Conservation (phyloP, 2,888 invertebrate genomes). For the Trypoxylon attenuatum region DNA sequence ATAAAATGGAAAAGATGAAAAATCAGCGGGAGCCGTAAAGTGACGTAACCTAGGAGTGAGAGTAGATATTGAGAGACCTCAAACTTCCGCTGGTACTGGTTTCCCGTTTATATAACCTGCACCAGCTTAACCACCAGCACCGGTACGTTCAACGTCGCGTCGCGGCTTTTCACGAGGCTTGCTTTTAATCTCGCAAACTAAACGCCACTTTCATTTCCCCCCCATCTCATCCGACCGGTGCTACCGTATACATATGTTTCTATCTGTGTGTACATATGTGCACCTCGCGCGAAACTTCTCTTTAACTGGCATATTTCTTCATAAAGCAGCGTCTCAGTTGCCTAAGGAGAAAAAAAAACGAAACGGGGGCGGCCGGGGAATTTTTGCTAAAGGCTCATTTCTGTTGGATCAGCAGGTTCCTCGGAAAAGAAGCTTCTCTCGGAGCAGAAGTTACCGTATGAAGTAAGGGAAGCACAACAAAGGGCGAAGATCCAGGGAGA, state of each 20-base stretch:
- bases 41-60: slow-evolving; percentile 47
- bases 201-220: neutral
- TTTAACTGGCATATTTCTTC: too few relatives aligned
- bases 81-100: slow-evolving; percentile 46
- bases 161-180: slow-evolving; percentile 3
- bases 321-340: too few relatives aligned
- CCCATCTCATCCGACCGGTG: neutral
- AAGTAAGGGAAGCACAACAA: too few relatives aligned
- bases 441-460: too few relatives aligned
- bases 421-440: too few relatives aligned
- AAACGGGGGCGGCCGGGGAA: too few relatives aligned
- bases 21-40: slow-evolving; percentile 3
- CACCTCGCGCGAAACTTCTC: neutral
- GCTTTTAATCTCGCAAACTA: slow-evolving; percentile 5
- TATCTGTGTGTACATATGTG: too few relatives aligned
- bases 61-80: slow-evolving; percentile 49
- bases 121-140: too few relatives aligned
- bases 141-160: slow-evolving; percentile 26
- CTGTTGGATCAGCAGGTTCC: too few relatives aligned
- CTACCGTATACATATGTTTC: too few relatives aligned
- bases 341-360: too few relatives aligned
- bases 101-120: slow-evolving; percentile 49
- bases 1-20: slow-evolving; percentile 17
- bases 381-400: too few relatives aligned
- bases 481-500: neutral